These are phyloP conservation scores for Lepus townsendii DNA, from an alignment of 2,797 vertebrate species.

Conservation along the genomic window DNA sequence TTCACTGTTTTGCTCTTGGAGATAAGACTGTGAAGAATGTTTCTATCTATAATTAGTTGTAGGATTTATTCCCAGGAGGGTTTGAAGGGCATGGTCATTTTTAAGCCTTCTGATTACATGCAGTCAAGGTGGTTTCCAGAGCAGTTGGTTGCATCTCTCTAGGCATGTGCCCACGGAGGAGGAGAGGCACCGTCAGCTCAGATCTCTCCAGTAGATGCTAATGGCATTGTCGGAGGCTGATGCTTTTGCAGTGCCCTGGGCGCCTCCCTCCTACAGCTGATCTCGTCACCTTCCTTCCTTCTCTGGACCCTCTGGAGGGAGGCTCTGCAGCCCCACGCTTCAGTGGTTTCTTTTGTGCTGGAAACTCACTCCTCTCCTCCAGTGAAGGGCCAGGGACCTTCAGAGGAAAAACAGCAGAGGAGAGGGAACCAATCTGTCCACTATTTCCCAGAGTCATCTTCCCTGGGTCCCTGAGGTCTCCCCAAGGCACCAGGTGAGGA, in stretches of 20 bases:
- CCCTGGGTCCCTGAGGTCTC: not conserved
- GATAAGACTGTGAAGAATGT: constrained; percentile 6
- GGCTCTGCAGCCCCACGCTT: not conserved
- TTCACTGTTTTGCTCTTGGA: not conserved
- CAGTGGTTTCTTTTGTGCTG: not conserved
- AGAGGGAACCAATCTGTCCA: not conserved
- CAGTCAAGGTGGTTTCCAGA: not conserved
- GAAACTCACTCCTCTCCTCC: not conserved
- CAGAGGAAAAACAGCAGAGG: not conserved
- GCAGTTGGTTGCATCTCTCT: not conserved
- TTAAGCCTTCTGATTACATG: not conserved
- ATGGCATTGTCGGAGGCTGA: no score
- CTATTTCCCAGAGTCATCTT: not conserved
- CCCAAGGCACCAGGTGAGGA: not conserved
- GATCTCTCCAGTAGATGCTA: not conserved
- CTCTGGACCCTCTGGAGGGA: not conserved
- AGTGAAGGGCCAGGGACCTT: not conserved
- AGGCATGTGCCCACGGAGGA: not conserved
- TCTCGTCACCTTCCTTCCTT: not conserved
- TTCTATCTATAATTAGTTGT: not conserved
- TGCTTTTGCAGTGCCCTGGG: not conserved
- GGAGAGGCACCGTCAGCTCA: not conserved
- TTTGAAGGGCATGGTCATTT: constrained; percentile 5
- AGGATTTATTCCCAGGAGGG: not conserved
- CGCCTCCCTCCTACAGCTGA: not conserved